A percentile compares a stretch with the other conserved stretches of the same genome.
These are phyloP conservation scores for Seladonia tumulorum DNA, from an alignment of 2,888 invertebrate species.

Conservation along the genomic window DNA sequence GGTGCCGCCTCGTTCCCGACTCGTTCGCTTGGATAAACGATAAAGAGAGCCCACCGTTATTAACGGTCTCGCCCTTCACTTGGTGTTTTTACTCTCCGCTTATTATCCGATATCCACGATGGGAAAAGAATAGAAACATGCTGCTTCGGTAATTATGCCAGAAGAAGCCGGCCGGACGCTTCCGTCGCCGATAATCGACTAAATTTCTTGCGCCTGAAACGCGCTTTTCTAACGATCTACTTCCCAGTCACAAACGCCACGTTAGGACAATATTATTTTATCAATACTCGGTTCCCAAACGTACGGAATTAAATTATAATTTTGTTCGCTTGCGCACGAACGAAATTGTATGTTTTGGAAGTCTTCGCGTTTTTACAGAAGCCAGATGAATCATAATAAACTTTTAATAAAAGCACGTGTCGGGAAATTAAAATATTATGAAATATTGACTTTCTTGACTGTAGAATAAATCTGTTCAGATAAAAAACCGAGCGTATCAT, in stretches of 20 bases:
- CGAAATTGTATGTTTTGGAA: not conserved
- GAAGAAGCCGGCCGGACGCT: slow-evolving; percentile 32
- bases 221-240: not conserved
- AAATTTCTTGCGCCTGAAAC: slow-evolving; percentile 53
- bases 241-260: slow-evolving; percentile 20
- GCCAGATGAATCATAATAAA: not conserved
- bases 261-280: slow-evolving; percentile 24
- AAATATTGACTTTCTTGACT: not conserved
- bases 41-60: slow-evolving; percentile 44
- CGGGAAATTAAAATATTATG: not conserved
- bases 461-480: not conserved
- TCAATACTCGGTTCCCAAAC: not conserved
- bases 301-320: not conserved
- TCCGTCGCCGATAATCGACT: slow-evolving; percentile 43
- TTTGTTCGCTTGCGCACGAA: not conserved
- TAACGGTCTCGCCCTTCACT: slow-evolving; percentile 42
- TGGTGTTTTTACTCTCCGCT: slow-evolving; percentile 26
- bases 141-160: slow-evolving; percentile 47
- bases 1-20: slow-evolving; percentile 13
- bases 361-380: not conserved
- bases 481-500: not conserved
- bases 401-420: not conserved
- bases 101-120: slow-evolving; percentile 46
- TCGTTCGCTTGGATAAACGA: slow-evolving; percentile 48
- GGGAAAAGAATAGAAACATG: slow-evolving; percentile 47